A percentile compares a stretch with the other conserved stretches of the same genome.
Evolutionary conservation across 2,797 vertebrate species (phyloP).

Genomic region (Enteromius treurensis): DNA sequence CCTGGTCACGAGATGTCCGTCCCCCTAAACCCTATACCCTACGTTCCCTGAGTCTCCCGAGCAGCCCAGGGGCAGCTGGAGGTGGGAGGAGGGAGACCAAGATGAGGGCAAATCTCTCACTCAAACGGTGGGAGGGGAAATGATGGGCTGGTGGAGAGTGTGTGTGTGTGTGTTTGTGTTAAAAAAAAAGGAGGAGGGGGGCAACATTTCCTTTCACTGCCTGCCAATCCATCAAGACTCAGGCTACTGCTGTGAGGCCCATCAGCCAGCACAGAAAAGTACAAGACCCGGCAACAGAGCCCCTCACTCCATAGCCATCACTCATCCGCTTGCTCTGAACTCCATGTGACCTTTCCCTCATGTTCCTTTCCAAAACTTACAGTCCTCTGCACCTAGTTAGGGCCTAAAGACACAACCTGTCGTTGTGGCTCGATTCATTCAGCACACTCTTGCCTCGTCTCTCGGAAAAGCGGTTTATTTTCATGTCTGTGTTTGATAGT

Average conservation of each 20-base stretch:
- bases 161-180: slow-evolving; percentile 33
- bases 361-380: slow-evolving; percentile 78
- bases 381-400: slow-evolving; percentile 77
- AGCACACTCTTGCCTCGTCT: slow-evolving; percentile 6
- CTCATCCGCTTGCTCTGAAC: slow-evolving; percentile 89
- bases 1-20: slow-evolving; percentile 80
- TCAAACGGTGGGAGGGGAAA: slow-evolving; percentile 43
- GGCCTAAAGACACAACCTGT: slow-evolving; percentile 39
- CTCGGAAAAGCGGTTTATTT: slow-evolving; percentile 40
- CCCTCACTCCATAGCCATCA: slow-evolving; percentile 86
- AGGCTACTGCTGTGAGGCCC: slow-evolving; percentile 90
- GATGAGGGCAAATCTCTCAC: slow-evolving; percentile 56
- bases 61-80: slow-evolving; percentile 64
- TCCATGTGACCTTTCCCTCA: slow-evolving; percentile 87
- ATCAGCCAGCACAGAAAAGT: slow-evolving; percentile 86
- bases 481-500: slow-evolving; percentile 45
- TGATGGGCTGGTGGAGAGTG: slow-evolving; percentile 50
- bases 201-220: slow-evolving; percentile 90
- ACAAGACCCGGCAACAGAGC: slow-evolving; percentile 85
- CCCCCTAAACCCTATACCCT: slow-evolving; percentile 76
- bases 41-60: slow-evolving; percentile 46
- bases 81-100: slow-evolving; percentile 50
- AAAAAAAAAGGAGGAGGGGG: slow-evolving; percentile 66
- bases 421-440: slow-evolving; percentile 16
- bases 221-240: slow-evolving; percentile 97